phyloP scores from a whole-genome alignment of 2,113 vertebrate genomes.

The Micronycteris hirsuta region DNA sequence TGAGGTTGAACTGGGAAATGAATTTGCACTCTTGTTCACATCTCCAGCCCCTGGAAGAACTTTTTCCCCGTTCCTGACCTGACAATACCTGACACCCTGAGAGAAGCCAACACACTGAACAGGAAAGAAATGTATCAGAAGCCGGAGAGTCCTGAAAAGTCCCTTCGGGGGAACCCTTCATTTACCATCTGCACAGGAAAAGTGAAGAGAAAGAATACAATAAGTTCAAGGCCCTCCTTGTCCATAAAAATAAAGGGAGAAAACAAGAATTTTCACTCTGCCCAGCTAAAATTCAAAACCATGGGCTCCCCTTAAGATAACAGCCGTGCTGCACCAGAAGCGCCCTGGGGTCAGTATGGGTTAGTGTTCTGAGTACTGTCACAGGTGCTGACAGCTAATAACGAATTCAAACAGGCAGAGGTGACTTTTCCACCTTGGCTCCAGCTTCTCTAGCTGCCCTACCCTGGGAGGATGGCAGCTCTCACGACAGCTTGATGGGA shows the following conservation, averaged over 20 bases:
- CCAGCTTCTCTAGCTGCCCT: slow-evolving; percentile 16
- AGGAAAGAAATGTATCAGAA: slow-evolving; percentile 7
- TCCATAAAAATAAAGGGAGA: not conserved
- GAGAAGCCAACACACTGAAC: not conserved
- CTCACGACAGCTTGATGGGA: slow-evolving; percentile 82
- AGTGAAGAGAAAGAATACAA: not conserved
- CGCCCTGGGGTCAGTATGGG: not conserved
- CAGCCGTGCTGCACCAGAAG: not conserved
- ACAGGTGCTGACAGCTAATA: not conserved
- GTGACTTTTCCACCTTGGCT: not conserved
- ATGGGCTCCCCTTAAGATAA: not conserved
- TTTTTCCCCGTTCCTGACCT: not conserved
- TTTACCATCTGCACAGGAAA: not conserved
- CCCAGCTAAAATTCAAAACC: slow-evolving; percentile 31
- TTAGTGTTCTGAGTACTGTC: not conserved
- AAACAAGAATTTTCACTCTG: not conserved
- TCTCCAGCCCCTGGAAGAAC: not conserved
- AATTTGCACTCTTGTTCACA: not conserved
- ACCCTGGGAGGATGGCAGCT: not conserved
- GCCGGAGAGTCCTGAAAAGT: not conserved
- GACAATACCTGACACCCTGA: not conserved
- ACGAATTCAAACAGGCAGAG: slow-evolving; percentile 21
- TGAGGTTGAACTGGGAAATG: not conserved
- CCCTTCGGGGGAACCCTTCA: not conserved
- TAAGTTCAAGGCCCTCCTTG: not conserved